These are phyloP conservation scores for Cyrtorhinus lividipennis DNA, from an alignment of 1,140 invertebrate species.

Conservation along the genomic window DNA sequence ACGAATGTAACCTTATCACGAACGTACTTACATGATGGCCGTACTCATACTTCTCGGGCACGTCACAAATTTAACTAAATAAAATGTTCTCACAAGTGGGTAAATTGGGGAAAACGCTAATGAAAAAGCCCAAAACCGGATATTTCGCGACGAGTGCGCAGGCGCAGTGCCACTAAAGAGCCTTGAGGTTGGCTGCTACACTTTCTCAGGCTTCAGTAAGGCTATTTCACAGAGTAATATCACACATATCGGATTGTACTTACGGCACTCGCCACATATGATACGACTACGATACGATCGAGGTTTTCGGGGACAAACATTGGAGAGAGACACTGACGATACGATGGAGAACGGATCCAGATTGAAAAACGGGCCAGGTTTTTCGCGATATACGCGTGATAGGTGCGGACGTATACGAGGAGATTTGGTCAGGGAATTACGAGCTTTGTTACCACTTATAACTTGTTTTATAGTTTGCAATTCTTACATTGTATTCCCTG, in stretches of 20 bases:
- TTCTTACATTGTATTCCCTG: constrained; percentile 46
- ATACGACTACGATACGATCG: not conserved
- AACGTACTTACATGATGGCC: too few species aligned
- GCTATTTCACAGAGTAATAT: constrained; percentile 25
- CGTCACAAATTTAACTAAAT: too few species aligned
- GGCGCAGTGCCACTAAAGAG: constrained; percentile 27
- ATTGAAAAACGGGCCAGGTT: not conserved
- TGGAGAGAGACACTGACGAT: not conserved
- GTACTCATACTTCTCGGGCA: too few species aligned
- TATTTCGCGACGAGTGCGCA: constrained; percentile 24
- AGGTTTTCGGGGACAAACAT: not conserved
- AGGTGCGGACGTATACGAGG: not conserved
- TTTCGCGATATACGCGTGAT: constrained; percentile 13
- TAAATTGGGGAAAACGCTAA: not conserved
- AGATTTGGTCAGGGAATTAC: constrained; percentile 18
- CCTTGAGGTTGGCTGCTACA: constrained; percentile 26
- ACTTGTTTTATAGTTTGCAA: constrained; percentile 17
- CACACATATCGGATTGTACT: constrained; percentile 4
- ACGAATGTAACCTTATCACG: too few species aligned
- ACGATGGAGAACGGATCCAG: not conserved
- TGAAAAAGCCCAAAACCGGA: constrained; percentile 14
- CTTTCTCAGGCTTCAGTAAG: constrained; percentile 25
- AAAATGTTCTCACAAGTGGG: too few species aligned
- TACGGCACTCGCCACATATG: not conserved
- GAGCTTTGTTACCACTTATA: not conserved